Evolutionary conservation across 2,113 vertebrate genomes (phyloP).

Genomic region (Sitta europaea): DNA sequence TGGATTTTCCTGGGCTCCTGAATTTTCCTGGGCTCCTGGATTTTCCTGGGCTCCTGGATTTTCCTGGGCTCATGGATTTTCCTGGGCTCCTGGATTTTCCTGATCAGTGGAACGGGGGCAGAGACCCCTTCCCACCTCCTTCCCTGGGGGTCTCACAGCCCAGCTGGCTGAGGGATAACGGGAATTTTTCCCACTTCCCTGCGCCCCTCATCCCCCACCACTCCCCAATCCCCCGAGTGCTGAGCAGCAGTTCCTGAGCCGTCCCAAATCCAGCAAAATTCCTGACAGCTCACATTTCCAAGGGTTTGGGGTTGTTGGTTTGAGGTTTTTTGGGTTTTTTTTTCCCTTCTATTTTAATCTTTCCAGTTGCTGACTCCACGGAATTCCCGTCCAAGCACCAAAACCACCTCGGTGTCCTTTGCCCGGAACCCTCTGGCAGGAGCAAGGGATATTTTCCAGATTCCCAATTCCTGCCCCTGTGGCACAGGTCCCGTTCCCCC

Average conservation of each 20-base stretch:
- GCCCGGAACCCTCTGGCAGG: neutral
- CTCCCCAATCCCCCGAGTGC: neutral
- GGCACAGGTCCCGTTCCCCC: neutral
- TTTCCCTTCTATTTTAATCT: accelerated
- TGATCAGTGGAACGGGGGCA: neutral
- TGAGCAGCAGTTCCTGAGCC: neutral
- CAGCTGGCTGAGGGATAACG: neutral
- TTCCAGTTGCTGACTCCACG: neutral
- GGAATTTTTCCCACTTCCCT: neutral
- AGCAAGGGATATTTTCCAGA: neutral
- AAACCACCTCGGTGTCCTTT: neutral
- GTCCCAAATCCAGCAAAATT: neutral
- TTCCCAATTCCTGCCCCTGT: neutral
- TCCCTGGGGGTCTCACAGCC: neutral
- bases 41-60: conserved; percentile 26
- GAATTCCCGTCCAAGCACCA: neutral
- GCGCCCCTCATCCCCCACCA: accelerated
- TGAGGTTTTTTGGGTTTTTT: neutral
- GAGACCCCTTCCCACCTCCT: neutral
- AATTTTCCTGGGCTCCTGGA: no score
- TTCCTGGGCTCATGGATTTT: conserved; percentile 10
- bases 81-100: neutral
- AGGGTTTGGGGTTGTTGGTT: no score
- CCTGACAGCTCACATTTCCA: neutral
- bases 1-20: neutral